A percentile compares a stretch with the other conserved stretches of the same genome.
phyloP scores from a whole-genome alignment of 2,888 invertebrate species.

The Eupithecia subfuscata region DNA sequence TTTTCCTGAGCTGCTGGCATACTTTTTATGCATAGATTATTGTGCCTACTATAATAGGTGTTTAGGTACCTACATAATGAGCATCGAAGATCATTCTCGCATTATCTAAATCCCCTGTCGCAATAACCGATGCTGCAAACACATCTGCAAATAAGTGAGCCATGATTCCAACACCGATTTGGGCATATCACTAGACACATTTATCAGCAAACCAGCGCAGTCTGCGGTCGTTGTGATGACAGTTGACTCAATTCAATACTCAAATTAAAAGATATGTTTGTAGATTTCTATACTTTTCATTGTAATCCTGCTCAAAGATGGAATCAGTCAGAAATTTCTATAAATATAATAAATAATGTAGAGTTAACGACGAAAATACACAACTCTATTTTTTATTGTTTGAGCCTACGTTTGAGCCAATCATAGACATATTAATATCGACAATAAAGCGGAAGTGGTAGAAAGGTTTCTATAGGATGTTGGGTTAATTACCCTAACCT shows the following conservation, averaged over 20 bases:
- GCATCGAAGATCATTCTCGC: conserved; percentile 9
- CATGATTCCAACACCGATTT: conserved; percentile 29
- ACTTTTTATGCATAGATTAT: not conserved
- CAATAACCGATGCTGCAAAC: conserved; percentile 25
- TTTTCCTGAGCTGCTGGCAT: not conserved
- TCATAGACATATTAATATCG: not conserved
- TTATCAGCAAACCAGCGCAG: conserved; percentile 24
- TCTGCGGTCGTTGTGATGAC: conserved; percentile 1
- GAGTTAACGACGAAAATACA: not conserved
- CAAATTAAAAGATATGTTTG: not conserved
- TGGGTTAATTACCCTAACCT: too few relatives aligned
- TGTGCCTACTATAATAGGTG: not conserved
- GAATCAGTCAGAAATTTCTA: not conserved
- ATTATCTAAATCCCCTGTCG: conserved; percentile 28
- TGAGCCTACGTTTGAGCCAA: not conserved
- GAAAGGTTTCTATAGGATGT: not conserved
- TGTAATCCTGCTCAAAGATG: not conserved
- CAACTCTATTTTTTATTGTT: not conserved
- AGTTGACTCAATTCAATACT: not conserved
- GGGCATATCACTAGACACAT: conserved; percentile 36
- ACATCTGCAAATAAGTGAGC: conserved; percentile 29
- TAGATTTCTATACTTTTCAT: not conserved
- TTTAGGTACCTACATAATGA: not conserved
- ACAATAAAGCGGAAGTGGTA: not conserved
- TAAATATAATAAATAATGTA: not conserved